phyloP scores from a whole-genome alignment of 2,888 invertebrate genomes.

The Drosophila infuscata region DNA sequence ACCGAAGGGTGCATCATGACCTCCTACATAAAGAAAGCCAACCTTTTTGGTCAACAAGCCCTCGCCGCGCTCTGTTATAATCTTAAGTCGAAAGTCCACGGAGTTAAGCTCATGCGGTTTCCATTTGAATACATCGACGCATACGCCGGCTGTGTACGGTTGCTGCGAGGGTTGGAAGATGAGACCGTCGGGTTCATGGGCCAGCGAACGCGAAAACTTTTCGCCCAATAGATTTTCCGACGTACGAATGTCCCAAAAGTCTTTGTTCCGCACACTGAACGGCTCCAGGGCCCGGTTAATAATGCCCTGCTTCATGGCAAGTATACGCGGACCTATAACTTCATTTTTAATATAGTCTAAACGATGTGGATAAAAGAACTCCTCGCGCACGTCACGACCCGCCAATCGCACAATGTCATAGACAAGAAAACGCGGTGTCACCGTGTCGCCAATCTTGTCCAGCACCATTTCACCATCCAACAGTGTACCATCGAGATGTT shows the following conservation, averaged over 20 bases:
- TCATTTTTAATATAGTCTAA: conserved; percentile 91
- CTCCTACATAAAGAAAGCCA: conserved; percentile 93
- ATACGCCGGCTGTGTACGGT: conserved; percentile 94
- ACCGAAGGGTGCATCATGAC: conserved; percentile 88
- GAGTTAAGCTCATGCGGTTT: conserved; percentile 97
- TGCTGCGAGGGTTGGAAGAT: conserved; percentile 97
- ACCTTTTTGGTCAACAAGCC: conserved; percentile 90
- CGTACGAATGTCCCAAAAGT: conserved; percentile 94
- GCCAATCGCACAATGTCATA: conserved; percentile 97
- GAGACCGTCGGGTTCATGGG: conserved; percentile 98
- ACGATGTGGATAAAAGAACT: conserved; percentile 91
- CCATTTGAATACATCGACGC: conserved; percentile 97
- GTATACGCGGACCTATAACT: conserved; percentile 88
- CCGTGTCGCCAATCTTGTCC: conserved; percentile 91
- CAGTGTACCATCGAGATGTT: conserved; percentile 92
- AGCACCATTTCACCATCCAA: conserved; percentile 99
- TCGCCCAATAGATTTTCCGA: conserved; percentile 90
- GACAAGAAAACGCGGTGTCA: conserved; percentile 95
- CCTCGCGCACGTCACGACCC: conserved; percentile 90
- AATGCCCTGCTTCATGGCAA: conserved; percentile 91
- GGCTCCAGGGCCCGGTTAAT: conserved; percentile 93
- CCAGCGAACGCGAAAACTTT: conserved; percentile 93
- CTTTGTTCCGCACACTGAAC: conserved; percentile 95
- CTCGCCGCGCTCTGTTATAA: conserved; percentile 89
- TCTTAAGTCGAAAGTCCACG: conserved; percentile 96